Percentiles rank a stretch among this genome's conserved stretches.
These are phyloP conservation scores for Eupithecia exiguata DNA, from an alignment of 2,888 invertebrate species.

Conservation along the genomic window DNA sequence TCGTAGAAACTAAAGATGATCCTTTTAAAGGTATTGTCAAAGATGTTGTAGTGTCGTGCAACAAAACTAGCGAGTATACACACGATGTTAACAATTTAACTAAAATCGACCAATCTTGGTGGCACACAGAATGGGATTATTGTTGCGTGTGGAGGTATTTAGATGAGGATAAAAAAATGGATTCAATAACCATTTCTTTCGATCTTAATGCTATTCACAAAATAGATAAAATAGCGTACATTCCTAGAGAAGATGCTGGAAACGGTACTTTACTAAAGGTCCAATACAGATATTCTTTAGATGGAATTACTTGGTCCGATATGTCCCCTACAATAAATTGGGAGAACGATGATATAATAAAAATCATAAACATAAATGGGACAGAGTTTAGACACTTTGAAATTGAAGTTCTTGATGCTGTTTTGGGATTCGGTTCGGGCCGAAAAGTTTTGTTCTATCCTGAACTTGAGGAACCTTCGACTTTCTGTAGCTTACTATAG, in stretches of 20 bases:
- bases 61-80: conserved; percentile 54
- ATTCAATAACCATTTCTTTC: conserved; percentile 54
- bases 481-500: neutral
- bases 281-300: conserved; percentile 58
- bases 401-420: conserved; percentile 55
- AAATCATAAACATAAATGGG: conserved; percentile 56
- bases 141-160: conserved; percentile 46
- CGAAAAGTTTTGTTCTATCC: conserved; percentile 48
- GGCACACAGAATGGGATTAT: conserved; percentile 54
- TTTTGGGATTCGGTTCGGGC: conserved; percentile 69
- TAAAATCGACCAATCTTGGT: conserved; percentile 48
- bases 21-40: conserved; percentile 55
- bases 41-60: conserved; percentile 56
- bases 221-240: conserved; percentile 65
- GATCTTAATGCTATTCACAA: conserved; percentile 53
- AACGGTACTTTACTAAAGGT: conserved; percentile 67
- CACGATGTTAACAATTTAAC: conserved; percentile 56
- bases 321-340: conserved; percentile 54
- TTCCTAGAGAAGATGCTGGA: conserved; percentile 64
- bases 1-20: conserved; percentile 55
- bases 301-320: conserved; percentile 59
- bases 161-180: conserved; percentile 41
- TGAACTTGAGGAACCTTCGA: neutral
- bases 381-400: conserved; percentile 59
- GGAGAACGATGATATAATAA: conserved; percentile 52